A percentile compares a stretch with the other conserved stretches of the same genome.
phyloP scores from a whole-genome alignment of 1,140 invertebrate genomes.

The Nomia melanderi region DNA sequence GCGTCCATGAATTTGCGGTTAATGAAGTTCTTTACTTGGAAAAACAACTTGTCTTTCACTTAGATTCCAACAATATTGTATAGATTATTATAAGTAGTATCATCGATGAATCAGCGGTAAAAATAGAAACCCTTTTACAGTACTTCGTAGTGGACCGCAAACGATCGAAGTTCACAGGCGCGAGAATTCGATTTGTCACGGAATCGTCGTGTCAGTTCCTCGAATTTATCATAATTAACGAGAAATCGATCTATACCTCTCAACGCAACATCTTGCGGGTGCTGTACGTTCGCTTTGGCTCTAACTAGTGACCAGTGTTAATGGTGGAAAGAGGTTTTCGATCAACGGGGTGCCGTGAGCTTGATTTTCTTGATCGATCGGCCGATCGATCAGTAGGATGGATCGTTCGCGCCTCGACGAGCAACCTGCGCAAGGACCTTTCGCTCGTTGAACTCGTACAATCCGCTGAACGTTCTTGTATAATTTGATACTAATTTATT shows the following conservation, averaged over 20 bases:
- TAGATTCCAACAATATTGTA: too few relatives aligned
- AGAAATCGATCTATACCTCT: constrained; percentile 27
- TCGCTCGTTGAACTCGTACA: constrained; percentile 15
- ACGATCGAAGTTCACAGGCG: too few relatives aligned
- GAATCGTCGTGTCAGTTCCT: neutral
- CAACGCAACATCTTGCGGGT: neutral
- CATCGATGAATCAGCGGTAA: too few relatives aligned
- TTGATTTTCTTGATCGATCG: constrained; percentile 50
- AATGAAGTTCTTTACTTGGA: too few relatives aligned
- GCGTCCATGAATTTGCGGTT: too few relatives aligned
- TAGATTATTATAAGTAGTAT: too few relatives aligned
- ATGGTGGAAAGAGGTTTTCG: constrained; percentile 17
- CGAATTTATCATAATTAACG: constrained; percentile 10
- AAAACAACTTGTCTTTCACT: too few relatives aligned
- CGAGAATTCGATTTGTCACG: neutral
- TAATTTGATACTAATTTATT: constrained; percentile 54
- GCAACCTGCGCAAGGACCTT: constrained; percentile 17
- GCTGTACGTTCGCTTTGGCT: too few relatives aligned
- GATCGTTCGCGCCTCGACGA: constrained; percentile 39
- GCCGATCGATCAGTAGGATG: constrained; percentile 32
- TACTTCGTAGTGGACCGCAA: too few relatives aligned
- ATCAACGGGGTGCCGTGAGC: constrained; percentile 8
- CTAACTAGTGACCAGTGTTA: constrained; percentile 11
- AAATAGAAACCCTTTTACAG: too few relatives aligned
- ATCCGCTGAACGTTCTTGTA: neutral